Evolutionary conservation across 2,797 vertebrate species (phyloP).

Genomic region (Lepilemur ruficaudatus): DNA sequence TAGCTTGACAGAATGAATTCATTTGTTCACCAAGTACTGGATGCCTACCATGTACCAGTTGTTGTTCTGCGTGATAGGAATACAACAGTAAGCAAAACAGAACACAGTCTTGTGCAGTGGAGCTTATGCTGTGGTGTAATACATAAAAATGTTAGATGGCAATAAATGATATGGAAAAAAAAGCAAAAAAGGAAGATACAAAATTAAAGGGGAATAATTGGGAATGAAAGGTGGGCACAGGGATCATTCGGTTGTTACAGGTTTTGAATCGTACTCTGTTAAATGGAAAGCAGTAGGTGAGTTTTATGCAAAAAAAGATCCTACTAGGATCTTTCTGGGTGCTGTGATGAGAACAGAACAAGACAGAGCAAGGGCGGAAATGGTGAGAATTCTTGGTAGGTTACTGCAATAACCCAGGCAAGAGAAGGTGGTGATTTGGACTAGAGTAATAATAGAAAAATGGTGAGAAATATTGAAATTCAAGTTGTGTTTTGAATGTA

Average conservation of each 20-base stretch:
- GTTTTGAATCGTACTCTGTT: not conserved
- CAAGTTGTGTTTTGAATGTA: not conserved
- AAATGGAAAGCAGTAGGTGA: not conserved
- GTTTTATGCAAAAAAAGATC: not conserved
- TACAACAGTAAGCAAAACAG: not conserved
- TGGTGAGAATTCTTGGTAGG: not conserved
- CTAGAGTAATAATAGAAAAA: not conserved
- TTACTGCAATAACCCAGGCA: not conserved
- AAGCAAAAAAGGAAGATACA: not conserved
- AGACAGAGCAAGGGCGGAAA: not conserved
- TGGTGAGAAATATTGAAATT: not conserved
- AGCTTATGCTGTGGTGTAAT: not conserved
- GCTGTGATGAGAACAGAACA: not conserved
- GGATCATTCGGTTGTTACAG: not conserved
- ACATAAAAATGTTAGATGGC: not conserved
- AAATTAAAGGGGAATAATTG: not conserved
- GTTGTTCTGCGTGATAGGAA: not conserved
- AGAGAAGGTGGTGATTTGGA: not conserved
- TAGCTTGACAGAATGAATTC: not conserved
- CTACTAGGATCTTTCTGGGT: not conserved
- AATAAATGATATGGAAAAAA: not conserved
- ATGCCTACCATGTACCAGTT: not conserved
- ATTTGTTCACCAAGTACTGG: not conserved
- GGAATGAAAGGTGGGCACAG: not conserved
- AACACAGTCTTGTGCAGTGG: not conserved